These are phyloP conservation scores for Halocynthia aurantium DNA, from an alignment of 23 tunicate species.

Conservation along the genomic window DNA sequence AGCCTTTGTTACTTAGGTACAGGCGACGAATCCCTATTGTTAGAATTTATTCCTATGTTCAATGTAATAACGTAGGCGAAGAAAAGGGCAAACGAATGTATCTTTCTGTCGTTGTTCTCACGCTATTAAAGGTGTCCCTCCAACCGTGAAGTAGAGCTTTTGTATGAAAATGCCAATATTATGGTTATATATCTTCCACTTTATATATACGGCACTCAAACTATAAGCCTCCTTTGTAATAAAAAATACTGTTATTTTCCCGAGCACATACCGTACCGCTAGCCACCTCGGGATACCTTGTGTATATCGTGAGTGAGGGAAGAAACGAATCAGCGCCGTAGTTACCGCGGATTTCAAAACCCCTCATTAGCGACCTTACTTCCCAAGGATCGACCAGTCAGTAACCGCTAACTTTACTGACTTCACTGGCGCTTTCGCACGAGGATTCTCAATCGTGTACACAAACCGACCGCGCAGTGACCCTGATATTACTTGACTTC, in stretches of 20 bases:
- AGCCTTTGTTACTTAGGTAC: too few species aligned
- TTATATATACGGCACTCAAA: too few species aligned
- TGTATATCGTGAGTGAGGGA: slow-evolving; percentile 6
- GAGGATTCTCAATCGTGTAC: neutral
- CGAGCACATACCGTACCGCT: too few species aligned
- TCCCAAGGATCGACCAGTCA: neutral
- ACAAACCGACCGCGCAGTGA: neutral
- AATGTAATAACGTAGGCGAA: neutral
- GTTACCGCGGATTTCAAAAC: slow-evolving; percentile 6
- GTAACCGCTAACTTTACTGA: neutral
- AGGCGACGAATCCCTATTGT: too few species aligned
- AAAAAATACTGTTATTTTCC: too few species aligned
- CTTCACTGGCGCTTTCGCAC: neutral
- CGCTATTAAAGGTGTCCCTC: slow-evolving; percentile 2
- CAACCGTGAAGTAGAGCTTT: neutral
- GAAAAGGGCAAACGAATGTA: slow-evolving; percentile 1
- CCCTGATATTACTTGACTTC: neutral
- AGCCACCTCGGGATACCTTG: too few species aligned
- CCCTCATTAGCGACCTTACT: slow-evolving; percentile 2
- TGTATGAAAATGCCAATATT: too few species aligned
- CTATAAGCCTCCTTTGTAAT: too few species aligned
- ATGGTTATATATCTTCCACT: too few species aligned
- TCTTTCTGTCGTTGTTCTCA: slow-evolving; percentile 9
- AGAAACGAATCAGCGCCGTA: neutral
- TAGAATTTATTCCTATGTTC: too few species aligned